Conservation (phyloP, 1,140 invertebrate species). For the Watersipora subatra region DNA sequence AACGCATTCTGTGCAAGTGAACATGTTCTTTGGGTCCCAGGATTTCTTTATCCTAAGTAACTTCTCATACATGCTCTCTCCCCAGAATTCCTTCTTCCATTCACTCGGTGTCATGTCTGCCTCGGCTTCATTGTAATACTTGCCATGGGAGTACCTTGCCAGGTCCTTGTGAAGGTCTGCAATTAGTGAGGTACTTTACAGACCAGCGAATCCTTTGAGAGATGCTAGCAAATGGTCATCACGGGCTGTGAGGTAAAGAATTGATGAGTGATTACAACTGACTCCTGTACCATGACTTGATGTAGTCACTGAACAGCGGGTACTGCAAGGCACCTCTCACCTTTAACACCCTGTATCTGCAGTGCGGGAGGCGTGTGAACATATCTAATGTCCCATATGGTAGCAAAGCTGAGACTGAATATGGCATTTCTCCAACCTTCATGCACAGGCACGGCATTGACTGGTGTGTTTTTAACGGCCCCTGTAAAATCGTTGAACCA, state of each 20-base stretch:
- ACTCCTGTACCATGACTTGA: too few species aligned
- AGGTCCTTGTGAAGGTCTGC: neutral
- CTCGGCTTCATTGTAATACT: conserved; percentile 6
- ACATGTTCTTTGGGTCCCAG: conserved; percentile 12
- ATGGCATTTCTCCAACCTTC: neutral
- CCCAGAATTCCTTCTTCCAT: conserved; percentile 8
- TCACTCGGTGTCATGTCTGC: neutral
- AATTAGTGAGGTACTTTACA: too few species aligned
- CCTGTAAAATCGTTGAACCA: too few species aligned
- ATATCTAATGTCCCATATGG: neutral
- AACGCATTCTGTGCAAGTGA: conserved; percentile 16
- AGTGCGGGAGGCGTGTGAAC: neutral
- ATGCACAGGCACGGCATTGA: neutral
- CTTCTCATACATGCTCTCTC: conserved; percentile 6
- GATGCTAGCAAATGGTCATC: too few species aligned
- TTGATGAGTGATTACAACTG: too few species aligned
- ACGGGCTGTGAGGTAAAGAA: too few species aligned
- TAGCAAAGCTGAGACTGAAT: neutral
- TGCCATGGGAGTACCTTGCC: neutral
- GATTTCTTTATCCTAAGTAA: conserved; percentile 10
- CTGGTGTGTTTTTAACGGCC: neutral
- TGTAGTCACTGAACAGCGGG: too few species aligned
- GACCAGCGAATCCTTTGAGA: too few species aligned
- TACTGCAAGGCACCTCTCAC: too few species aligned
- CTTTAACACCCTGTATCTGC: neutral